Conservation (phyloP, 35 echinoderm and acorn worm genomes). For the Apostichopus parvimensis region DNA sequence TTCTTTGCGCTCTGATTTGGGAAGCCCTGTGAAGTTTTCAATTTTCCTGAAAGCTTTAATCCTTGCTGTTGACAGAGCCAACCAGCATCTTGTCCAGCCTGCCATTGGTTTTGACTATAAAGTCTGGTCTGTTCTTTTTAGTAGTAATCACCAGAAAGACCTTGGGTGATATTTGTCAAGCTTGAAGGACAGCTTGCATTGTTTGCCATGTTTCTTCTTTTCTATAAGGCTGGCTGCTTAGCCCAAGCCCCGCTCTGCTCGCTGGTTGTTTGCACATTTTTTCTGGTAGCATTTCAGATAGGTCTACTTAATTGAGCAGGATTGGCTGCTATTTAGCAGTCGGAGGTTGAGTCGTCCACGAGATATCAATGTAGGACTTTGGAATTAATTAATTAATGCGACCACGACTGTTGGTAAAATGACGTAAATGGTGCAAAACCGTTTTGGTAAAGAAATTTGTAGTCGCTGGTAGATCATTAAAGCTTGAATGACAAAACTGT, state of each 20-base stretch:
- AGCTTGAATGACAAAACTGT: no score
- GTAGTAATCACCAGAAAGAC: background rate
- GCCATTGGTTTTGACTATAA: background rate
- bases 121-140: background rate
- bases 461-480: no score
- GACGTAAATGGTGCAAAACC: no score
- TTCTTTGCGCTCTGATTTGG: background rate
- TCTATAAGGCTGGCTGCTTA: background rate
- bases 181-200: background rate
- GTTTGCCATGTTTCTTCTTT: background rate
- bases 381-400: no score
- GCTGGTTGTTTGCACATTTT: background rate
- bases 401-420: no score
- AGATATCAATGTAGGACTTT: no score
- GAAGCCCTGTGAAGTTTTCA: slow-evolving; percentile 1
- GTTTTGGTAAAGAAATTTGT: no score
- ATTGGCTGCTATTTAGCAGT: no score
- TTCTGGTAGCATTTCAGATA: background rate
- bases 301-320: no score
- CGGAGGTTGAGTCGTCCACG: no score
- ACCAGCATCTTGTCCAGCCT: background rate
- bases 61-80: slow-evolving; percentile 1
- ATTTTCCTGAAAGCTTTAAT: background rate
- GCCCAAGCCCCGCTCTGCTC: background rate
- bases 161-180: slow-evolving; percentile 23